These are phyloP conservation scores for Vollenhovia emeryi DNA, from an alignment of 1,140 invertebrate genomes.

Conservation along the genomic window DNA sequence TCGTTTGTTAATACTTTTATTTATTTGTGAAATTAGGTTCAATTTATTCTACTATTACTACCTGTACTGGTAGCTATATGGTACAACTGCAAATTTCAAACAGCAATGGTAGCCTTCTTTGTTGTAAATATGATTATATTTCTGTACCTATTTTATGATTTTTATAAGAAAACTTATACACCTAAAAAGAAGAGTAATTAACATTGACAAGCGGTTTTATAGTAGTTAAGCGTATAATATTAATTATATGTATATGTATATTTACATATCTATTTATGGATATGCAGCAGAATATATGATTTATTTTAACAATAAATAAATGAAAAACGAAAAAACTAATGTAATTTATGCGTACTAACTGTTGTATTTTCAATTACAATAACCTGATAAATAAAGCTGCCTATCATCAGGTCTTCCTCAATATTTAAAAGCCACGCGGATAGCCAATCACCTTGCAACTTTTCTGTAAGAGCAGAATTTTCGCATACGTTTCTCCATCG, in stretches of 20 bases:
- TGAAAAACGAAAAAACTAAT: too few relatives aligned
- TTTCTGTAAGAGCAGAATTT: too few relatives aligned
- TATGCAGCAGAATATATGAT: too few relatives aligned
- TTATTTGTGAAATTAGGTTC: conserved; percentile 12
- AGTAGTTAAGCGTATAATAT: neutral
- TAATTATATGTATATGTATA: neutral
- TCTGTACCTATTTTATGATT: conserved; percentile 21
- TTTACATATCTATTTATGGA: neutral
- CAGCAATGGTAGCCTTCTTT: neutral
- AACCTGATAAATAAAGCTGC: too few relatives aligned
- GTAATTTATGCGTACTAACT: too few relatives aligned
- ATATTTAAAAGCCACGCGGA: too few relatives aligned
- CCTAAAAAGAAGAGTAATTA: neutral
- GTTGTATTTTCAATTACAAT: too few relatives aligned
- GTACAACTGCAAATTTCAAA: neutral
- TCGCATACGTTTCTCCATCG: too few relatives aligned
- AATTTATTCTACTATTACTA: neutral
- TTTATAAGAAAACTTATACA: conserved; percentile 2
- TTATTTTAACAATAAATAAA: too few relatives aligned
- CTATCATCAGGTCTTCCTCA: too few relatives aligned
- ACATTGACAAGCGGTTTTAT: neutral
- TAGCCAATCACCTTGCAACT: too few relatives aligned
- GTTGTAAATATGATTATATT: neutral
- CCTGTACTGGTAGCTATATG: fast-evolving
- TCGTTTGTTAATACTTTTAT: neutral